Evolutionary conservation across 2,113 vertebrate species (phyloP).

Genomic region (Ondatra zibethicus): DNA sequence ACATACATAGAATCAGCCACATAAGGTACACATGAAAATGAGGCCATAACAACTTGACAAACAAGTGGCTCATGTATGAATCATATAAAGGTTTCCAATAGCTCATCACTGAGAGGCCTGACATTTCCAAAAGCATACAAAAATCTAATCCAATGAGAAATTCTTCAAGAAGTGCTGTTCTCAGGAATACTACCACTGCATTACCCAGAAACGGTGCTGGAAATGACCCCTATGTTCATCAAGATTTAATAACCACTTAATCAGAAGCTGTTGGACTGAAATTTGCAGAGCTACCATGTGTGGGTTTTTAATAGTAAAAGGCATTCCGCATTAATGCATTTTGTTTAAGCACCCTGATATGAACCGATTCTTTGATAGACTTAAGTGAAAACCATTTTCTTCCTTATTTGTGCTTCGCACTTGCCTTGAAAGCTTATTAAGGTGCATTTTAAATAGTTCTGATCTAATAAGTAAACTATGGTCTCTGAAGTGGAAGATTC

Average conservation of each 20-base stretch:
- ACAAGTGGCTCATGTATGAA: background rate
- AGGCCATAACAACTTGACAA: background rate
- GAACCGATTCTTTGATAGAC: slow-evolving; percentile 33
- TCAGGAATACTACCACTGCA: background rate
- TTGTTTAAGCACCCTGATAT: slow-evolving; percentile 42
- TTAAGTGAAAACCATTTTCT: slow-evolving; percentile 55
- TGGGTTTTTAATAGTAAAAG: background rate
- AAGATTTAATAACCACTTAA: background rate
- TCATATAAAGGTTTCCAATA: background rate
- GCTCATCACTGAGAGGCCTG: background rate
- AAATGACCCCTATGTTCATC: background rate
- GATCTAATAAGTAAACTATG: slow-evolving; percentile 13
- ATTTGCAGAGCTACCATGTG: background rate
- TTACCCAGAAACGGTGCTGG: background rate
- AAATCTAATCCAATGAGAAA: slow-evolving; percentile 38
- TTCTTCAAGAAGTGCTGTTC: background rate
- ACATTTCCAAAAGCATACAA: background rate
- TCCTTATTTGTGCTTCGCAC: slow-evolving; percentile 21
- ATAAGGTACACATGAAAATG: background rate
- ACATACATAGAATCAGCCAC: background rate
- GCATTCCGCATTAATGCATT: slow-evolving; percentile 10
- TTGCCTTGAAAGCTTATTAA: slow-evolving; percentile 49
- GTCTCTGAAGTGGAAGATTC: background rate
- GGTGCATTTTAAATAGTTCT: slow-evolving; percentile 60
- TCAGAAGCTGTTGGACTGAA: background rate